phyloP scores from a whole-genome alignment of 2,113 vertebrate genomes.

The Polypterus senegalus region DNA sequence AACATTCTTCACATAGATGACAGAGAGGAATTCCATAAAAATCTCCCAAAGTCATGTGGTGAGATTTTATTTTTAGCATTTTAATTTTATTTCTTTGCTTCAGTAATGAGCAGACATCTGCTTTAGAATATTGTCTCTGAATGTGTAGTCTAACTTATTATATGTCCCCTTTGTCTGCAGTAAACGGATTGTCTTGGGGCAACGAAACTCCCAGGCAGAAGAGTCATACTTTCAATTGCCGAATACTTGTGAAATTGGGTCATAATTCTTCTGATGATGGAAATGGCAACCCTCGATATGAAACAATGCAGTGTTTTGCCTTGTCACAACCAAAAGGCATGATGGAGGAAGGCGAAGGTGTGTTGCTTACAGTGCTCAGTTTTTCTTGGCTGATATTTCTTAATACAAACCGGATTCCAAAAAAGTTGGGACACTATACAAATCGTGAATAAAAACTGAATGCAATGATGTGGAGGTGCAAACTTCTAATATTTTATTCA shows the following conservation, averaged over 20 bases:
- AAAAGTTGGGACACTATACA: too few relatives aligned
- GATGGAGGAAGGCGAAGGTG: slow-evolving; percentile 96
- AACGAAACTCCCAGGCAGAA: slow-evolving; percentile 80
- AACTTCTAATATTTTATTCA: too few relatives aligned
- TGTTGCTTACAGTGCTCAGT: too few relatives aligned
- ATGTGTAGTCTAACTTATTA: too few relatives aligned
- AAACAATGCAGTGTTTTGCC: slow-evolving; percentile 97
- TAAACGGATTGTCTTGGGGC: slow-evolving; percentile 80
- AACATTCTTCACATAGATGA: slow-evolving; percentile 90
- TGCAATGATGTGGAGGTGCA: too few relatives aligned
- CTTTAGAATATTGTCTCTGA: too few relatives aligned
- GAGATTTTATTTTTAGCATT: slow-evolving; percentile 15
- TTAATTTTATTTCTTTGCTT: too few relatives aligned
- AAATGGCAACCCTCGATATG: slow-evolving; percentile 62
- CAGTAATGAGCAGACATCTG: too few relatives aligned
- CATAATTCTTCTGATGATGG: slow-evolving; percentile 65
- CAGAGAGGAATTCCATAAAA: slow-evolving; percentile 87
- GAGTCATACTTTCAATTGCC: slow-evolving; percentile 92
- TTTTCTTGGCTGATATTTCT: too few relatives aligned
- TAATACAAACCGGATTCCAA: too few relatives aligned
- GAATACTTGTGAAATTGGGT: slow-evolving; percentile 76
- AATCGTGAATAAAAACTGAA: too few relatives aligned
- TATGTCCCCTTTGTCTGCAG: slow-evolving; percentile 30
- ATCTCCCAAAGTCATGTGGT: slow-evolving; percentile 86
- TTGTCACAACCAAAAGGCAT: slow-evolving; percentile 90